A percentile compares a stretch with the other conserved stretches of the same genome.
Evolutionary conservation across 2,888 invertebrate species (phyloP).

Genomic region (Synanthedon myopaeformis): DNA sequence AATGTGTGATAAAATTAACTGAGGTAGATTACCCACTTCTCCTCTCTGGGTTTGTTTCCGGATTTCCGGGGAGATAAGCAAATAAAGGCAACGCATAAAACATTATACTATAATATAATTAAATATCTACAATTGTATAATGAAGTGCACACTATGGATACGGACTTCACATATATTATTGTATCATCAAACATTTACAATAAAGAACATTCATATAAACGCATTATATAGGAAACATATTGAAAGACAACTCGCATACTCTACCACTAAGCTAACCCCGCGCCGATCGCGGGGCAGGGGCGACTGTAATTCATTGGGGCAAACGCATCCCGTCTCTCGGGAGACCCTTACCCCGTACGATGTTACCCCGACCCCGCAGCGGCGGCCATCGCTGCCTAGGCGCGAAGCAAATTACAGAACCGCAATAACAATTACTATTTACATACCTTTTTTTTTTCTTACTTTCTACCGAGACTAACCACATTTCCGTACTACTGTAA

Average conservation of each 20-base stretch:
- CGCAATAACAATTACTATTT: constrained; percentile 18
- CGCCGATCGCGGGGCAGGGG: constrained; percentile 4
- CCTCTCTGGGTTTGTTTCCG: constrained; percentile 53
- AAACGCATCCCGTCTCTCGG: too few species aligned
- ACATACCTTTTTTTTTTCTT: constrained; percentile 33
- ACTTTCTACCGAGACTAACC: neutral
- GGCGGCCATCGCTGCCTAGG: constrained; percentile 16
- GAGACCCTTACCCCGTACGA: neutral
- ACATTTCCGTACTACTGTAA: constrained; percentile 37
- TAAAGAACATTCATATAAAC: constrained; percentile 67
- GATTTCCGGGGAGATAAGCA: constrained; percentile 47
- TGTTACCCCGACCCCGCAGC: neutral
- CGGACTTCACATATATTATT: constrained; percentile 41
- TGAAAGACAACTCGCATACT: constrained; percentile 44
- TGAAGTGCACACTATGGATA: constrained; percentile 60
- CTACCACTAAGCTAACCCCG: constrained; percentile 24
- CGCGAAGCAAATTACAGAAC: constrained; percentile 62
- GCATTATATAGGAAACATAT: constrained; percentile 67
- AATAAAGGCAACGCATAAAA: constrained; percentile 65
- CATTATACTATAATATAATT: constrained; percentile 69
- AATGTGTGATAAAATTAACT: constrained; percentile 69
- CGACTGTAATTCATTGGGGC: neutral
- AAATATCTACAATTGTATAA: constrained; percentile 69
- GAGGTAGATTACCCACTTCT: constrained; percentile 64
- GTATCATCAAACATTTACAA: constrained; percentile 63